These are phyloP conservation scores for Echinops telfairi DNA, from an alignment of 2,113 vertebrate species.

Conservation along the genomic window DNA sequence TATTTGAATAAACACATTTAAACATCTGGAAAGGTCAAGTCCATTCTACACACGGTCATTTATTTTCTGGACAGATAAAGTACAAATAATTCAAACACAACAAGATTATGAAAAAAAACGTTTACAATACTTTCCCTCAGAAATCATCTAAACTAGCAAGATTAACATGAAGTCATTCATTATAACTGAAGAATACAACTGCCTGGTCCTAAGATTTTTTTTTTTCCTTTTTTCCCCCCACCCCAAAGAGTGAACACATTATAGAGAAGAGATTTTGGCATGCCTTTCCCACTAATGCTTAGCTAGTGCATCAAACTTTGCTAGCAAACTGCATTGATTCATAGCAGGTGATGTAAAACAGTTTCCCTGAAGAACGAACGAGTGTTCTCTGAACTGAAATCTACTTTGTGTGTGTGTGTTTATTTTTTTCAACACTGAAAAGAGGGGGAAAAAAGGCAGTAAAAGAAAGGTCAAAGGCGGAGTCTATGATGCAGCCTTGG, in stretches of 20 bases:
- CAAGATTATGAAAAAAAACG: slow-evolving; percentile 92
- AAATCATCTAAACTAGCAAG: slow-evolving; percentile 99
- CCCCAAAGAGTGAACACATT: slow-evolving; percentile 98
- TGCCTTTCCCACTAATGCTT: slow-evolving; percentile 98
- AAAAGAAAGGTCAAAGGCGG: slow-evolving; percentile 82
- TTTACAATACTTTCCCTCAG: slow-evolving; percentile 93
- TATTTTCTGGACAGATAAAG: slow-evolving; percentile 99
- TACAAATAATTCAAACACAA: slow-evolving; percentile 99
- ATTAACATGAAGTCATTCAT: slow-evolving; percentile 99
- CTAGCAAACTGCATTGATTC: slow-evolving; percentile 90
- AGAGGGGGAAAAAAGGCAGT: slow-evolving; percentile 84
- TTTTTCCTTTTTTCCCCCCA: slow-evolving; percentile 92
- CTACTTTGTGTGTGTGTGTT: slow-evolving; percentile 78
- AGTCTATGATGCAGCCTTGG: slow-evolving; percentile 86
- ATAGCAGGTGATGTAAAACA: slow-evolving; percentile 90
- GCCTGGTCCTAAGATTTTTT: slow-evolving; percentile 96
- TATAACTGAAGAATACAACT: slow-evolving; percentile 99
- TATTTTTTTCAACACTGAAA: slow-evolving; percentile 80
- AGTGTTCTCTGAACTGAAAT: slow-evolving; percentile 90
- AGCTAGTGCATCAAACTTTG: slow-evolving; percentile 94
- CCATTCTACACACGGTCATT: slow-evolving; percentile 98
- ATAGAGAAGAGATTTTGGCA: slow-evolving; percentile 97
- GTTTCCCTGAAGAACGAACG: slow-evolving; percentile 90
- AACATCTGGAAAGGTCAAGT: slow-evolving; percentile 91
- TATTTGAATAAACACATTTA: slow-evolving; percentile 86